These are phyloP conservation scores for Ruditapes philippinarum DNA, from an alignment of 1,140 invertebrate genomes.

Conservation along the genomic window DNA sequence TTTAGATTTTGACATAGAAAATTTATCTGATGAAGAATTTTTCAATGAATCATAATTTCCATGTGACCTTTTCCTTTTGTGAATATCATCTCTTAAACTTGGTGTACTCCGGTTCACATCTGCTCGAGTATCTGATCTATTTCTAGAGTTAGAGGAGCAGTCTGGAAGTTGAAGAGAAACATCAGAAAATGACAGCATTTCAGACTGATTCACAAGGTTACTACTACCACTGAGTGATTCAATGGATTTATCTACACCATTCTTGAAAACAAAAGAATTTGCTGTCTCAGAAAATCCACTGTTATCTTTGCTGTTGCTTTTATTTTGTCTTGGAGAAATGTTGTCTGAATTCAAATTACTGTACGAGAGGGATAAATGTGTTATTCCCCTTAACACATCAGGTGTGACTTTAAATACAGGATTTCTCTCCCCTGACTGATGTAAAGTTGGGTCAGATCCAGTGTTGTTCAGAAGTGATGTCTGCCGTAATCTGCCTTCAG, in stretches of 20 bases:
- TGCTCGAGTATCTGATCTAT: not conserved
- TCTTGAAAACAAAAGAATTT: not conserved
- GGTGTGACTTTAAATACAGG: slow-evolving; percentile 28
- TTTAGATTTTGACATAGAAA: not conserved
- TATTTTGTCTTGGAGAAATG: not conserved
- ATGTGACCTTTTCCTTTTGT: not conserved
- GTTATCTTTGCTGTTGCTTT: not conserved
- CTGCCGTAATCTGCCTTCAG: slow-evolving; percentile 44
- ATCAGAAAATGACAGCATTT: slow-evolving; percentile 55
- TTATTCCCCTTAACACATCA: slow-evolving; percentile 32
- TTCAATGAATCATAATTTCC: not conserved
- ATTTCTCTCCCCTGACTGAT: slow-evolving; percentile 36
- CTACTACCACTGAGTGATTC: slow-evolving; percentile 32
- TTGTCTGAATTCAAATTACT: slow-evolving; percentile 36
- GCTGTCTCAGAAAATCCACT: not conserved
- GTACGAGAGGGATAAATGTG: slow-evolving; percentile 53
- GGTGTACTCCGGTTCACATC: slow-evolving; percentile 28
- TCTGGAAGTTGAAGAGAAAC: slow-evolving; percentile 52
- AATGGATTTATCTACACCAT: slow-evolving; percentile 40
- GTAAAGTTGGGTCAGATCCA: slow-evolving; percentile 18
- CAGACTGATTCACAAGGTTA: slow-evolving; percentile 7
- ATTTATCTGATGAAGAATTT: not conserved
- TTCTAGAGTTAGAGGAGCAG: slow-evolving; percentile 6
- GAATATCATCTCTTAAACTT: not conserved
- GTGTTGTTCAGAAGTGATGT: not conserved